Percentiles rank a stretch among this genome's conserved stretches.
These are phyloP conservation scores for Pristiophorus japonicus DNA, from an alignment of 2,113 vertebrate genomes.

Conservation along the genomic window DNA sequence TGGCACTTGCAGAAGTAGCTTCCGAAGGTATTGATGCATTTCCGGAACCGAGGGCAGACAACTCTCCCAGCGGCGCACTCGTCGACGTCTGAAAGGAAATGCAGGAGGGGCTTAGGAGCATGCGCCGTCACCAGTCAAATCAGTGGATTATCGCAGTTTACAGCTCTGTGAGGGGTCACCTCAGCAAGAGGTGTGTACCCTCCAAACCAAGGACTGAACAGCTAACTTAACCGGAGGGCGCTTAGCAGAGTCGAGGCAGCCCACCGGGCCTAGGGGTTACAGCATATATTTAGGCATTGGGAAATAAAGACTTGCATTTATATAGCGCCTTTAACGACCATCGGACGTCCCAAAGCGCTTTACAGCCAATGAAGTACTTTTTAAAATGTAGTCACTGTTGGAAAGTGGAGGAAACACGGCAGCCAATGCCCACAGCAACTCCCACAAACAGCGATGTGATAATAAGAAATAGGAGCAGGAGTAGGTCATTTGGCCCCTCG, in stretches of 20 bases:
- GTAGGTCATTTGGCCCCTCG: too few species aligned
- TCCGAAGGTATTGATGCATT: constrained; percentile 93
- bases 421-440: too few species aligned
- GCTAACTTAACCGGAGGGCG: not conserved
- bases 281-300: not conserved
- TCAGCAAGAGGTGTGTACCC: not conserved
- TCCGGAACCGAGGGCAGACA: constrained; percentile 78
- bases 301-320: too few species aligned
- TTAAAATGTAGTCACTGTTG: too few species aligned
- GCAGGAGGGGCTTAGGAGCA: not conserved
- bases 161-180: too few species aligned
- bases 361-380: too few species aligned
- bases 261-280: too few species aligned
- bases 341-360: too few species aligned
- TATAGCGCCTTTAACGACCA: too few species aligned
- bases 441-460: too few species aligned
- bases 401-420: too few species aligned
- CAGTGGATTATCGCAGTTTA: not conserved
- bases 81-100: constrained; percentile 70
- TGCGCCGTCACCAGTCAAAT: not conserved
- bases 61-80: constrained; percentile 78
- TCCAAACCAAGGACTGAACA: not conserved
- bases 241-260: not conserved
- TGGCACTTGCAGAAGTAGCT: constrained; percentile 96
- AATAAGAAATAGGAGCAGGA: too few species aligned